Conservation (phyloP, 2,797 vertebrate species). For the Podargus strigoides region DNA sequence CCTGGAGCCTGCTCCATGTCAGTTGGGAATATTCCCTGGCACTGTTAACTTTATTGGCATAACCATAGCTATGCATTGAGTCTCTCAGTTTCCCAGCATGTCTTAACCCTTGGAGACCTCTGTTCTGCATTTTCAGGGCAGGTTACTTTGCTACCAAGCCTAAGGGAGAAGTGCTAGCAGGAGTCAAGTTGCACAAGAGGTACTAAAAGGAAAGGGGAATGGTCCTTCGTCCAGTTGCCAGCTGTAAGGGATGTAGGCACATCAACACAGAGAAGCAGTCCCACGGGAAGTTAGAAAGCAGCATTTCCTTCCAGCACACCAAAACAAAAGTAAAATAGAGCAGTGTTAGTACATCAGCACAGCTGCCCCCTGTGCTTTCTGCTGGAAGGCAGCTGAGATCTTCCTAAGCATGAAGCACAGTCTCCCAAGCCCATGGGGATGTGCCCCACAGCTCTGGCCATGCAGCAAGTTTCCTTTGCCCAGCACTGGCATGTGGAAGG, state of each 20-base stretch:
- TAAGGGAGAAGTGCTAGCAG: not conserved
- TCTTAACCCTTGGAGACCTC: not conserved
- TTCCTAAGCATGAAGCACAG: not conserved
- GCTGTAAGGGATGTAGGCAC: not conserved
- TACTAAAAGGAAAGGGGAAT: not conserved
- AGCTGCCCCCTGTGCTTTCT: not conserved
- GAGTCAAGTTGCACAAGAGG: not conserved
- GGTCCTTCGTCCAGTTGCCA: not conserved
- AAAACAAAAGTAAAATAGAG: not conserved
- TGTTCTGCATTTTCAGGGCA: not conserved
- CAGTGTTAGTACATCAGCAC: not conserved
- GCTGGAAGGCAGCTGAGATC: not conserved
- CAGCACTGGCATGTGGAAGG: accelerated
- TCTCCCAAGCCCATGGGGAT: not conserved
- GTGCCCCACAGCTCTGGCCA: not conserved
- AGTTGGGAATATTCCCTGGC: slow-evolving; percentile 1
- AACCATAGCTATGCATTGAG: not conserved
- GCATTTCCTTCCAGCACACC: not conserved
- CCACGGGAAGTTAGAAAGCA: slow-evolving; percentile 28
- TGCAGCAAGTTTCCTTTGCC: not conserved
- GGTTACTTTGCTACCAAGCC: accelerated
- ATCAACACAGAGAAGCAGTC: not conserved
- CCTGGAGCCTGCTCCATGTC: not conserved
- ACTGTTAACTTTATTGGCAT: not conserved
- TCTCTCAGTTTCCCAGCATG: not conserved